Evolutionary conservation across 1,140 invertebrate genomes (phyloP), one percentile per base, ranked within the genome.

Genomic region (Cyclina sinensis): DNA sequence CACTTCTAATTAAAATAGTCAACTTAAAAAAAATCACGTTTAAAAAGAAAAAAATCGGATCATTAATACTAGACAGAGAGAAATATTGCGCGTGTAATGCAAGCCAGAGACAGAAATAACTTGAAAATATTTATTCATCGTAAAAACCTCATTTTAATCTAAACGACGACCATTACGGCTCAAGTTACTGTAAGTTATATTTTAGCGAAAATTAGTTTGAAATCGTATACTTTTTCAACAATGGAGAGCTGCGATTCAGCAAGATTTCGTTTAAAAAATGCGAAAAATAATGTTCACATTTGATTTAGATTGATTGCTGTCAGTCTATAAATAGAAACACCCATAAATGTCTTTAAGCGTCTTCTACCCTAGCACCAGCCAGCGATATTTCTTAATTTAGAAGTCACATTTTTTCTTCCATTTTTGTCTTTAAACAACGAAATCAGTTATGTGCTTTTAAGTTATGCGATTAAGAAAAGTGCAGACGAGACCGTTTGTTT

Each of bases 91-190:
- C 12, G 9, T 51, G 74, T 24, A 78, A 78, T 35, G 35, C 18
- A 57, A 35, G 35, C 74, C 46, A 39, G 5, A 59, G 14, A 62
- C 18, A 51, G 68, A n/a, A 62, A 51, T 74, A 54, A 54, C 24
- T 46, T 43, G 32, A 85, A 73, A 85, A 43, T 73, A 85, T 85
- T 85, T 85, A 85, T 73, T 48, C 68, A 57, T 85, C 68, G 68
- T 85, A 85, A 85, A 85, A 73, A 51, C 35, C 82, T 85, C 82
- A 74, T 85, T 85, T 85, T 73, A 85, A 73, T 85, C 68, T 85
- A 73, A 85, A 82, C 68, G 82, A 85, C 43, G 7, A 46, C 35
- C 39, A 85, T 85, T 70, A 85, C 35, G 68, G 0, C 12, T 73
- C 65, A 37, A 21, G 46, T 85, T 85, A 85, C 82, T 16, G 82